phyloP scores from a whole-genome alignment of 1,140 invertebrate genomes.

The Vanessa tameamea region DNA sequence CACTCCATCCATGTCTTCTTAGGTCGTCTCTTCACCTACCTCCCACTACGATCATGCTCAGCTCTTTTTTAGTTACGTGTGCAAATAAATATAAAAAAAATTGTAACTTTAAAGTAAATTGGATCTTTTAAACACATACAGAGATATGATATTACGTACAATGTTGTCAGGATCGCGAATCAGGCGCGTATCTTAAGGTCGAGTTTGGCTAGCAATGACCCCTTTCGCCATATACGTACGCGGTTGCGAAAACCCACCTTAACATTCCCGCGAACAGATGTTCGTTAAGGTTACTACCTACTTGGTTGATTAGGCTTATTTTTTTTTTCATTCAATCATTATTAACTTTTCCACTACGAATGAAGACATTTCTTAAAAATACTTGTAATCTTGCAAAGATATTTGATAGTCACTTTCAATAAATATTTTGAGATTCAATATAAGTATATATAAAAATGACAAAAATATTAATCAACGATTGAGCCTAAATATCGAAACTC shows the following conservation, averaged over 20 bases:
- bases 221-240: constrained; percentile 52
- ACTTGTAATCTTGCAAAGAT: too few relatives aligned
- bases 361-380: too few relatives aligned
- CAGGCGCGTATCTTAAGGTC: constrained; percentile 41
- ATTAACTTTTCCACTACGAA: background rate
- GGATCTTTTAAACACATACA: background rate
- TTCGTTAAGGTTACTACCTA: constrained; percentile 48
- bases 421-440: too few relatives aligned
- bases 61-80: too few relatives aligned
- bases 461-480: too few relatives aligned
- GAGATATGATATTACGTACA: constrained; percentile 3
- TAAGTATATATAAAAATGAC: too few relatives aligned
- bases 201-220: constrained; percentile 54
- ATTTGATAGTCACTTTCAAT: too few relatives aligned
- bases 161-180: constrained; percentile 17
- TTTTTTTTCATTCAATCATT: constrained; percentile 5
- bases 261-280: constrained; percentile 55
- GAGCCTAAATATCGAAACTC: too few relatives aligned
- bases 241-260: constrained; percentile 52
- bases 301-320: constrained; percentile 30
- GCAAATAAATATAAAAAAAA: background rate
- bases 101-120: background rate
- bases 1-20: too few relatives aligned
- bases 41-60: too few relatives aligned
- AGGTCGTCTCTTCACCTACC: too few relatives aligned